Base-by-base conservation (phyloP, 2,888 invertebrate genomes). In the Adelognathus sp. region DNA sequence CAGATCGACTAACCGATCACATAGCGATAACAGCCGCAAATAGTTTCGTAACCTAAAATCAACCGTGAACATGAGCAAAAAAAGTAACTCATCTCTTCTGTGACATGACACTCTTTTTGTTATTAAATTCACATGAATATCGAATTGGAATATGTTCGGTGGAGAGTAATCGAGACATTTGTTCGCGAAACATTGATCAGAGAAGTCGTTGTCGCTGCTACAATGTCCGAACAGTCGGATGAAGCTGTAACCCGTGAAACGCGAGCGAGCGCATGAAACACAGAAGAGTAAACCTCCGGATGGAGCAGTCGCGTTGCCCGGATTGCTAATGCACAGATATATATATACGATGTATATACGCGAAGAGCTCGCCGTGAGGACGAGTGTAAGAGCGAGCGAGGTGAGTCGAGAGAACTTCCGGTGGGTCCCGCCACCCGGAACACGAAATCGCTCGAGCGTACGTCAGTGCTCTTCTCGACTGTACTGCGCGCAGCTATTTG, bases 331-430 rank as follows among this genome's bases (percentile, higher is more conserved):
- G 39, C 2, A 36, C 2, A 36, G n/a, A 11, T 36, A 36, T 9
- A 36, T n/a, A 36, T 36, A 36, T 9, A 36, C n/a, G n/a, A n/a
- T 9, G 9, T 11, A 36, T 33, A 21, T 4, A 39, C 18, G 29
- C 60, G 60, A 39, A 39, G 46, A 27, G 27, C 70, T 9, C 50
- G 18, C 18, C 18, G 58, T 29, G 71, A 39, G 67, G 61, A 63
- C 72, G 72, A 69, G 76, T 74, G 79, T 81, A 85, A 84, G 83
- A 84, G 78, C 82, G 80, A 73, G 76, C 79, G 84, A 84, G 87
- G 85, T 84, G 85, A 87, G 88, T 84, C 87, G 85, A 86, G 86
- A 85, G 85, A 82, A 86, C 87, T 88, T 90, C 89, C 89, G 89
- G 87, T 82, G 88, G 83, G 83, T 39, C 75, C 44, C 82, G 84